Base-by-base conservation (phyloP, 2,888 invertebrate species). In the Stenotaenia linearis region DNA sequence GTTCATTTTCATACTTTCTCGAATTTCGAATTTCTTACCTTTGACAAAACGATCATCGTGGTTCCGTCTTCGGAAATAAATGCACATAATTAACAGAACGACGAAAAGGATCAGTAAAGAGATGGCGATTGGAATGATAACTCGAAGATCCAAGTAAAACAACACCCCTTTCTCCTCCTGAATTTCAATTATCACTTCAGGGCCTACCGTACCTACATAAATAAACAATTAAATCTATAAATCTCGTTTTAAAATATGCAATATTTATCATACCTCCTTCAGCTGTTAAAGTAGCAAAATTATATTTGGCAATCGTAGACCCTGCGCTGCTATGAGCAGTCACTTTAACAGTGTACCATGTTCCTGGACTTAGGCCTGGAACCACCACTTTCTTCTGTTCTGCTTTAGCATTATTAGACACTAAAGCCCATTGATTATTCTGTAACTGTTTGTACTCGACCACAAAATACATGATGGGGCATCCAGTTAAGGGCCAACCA, bases 401-500 rank as follows among this genome's bases (percentile, higher is more conserved):
- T 6, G 95, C 93, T 87, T 95, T 95, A 0, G 96, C 95, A 85
- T 95, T 95, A 86, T 95, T 96, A 10, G 95, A 95, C 79, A 96
- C 95, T 88, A 96, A 94, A 85, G 93, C 95, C 96, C 96, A 96
- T 89, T 96, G 95, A 79, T 82, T 28, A 35, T 30, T 25, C 18
- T 50, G 75, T 10, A 40, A 28, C 15, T 94, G 94, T 88, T 95
- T 95, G 86, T 96, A 94, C 87, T 96, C 96, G 78, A 97, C 94
- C 81, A 96, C 96, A 86, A 96, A 97, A 86, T 95, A 95, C 82
- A 93, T 90, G 93, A 98, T 96, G 21, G 96, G 94, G 86, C 97
- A 98, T 81, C 97, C 96, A 80, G 96, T 96, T 86, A 95, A 95
- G 80, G 93, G 92, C 97, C 97, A 98, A 81, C 96, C 93, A 84